A percentile compares a stretch with the other conserved stretches of the same genome.
These are phyloP conservation scores for Drosophila takahashii DNA, from an alignment of 1,140 invertebrate species.

Conservation along the genomic window DNA sequence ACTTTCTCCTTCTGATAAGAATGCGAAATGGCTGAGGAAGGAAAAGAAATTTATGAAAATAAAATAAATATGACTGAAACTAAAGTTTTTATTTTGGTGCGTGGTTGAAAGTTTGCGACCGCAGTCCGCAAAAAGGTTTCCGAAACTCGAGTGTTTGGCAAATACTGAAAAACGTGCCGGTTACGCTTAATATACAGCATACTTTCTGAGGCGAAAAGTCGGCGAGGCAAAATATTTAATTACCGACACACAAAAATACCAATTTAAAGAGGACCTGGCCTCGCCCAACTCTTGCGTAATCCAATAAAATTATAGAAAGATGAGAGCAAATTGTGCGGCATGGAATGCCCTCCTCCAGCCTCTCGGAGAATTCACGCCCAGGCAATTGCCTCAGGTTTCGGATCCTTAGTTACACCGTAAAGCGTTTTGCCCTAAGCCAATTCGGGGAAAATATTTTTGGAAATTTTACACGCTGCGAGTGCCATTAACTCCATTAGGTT, in stretches of 20 bases:
- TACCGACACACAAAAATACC: constrained; percentile 42
- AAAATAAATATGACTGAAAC: constrained; percentile 65
- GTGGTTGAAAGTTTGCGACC: constrained; percentile 40
- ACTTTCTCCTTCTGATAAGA: constrained; percentile 58
- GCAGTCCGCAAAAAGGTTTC: constrained; percentile 39
- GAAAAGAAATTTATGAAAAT: constrained; percentile 67
- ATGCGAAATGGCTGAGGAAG: constrained; percentile 61
- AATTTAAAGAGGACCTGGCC: constrained; percentile 32
- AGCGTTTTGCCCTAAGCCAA: constrained; percentile 21
- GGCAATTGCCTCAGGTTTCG: constrained; percentile 3
- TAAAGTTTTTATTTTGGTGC: constrained; percentile 60
- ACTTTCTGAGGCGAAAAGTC: constrained; percentile 7
- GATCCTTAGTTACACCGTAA: neutral
- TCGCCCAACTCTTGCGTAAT: constrained; percentile 24
- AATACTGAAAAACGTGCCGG: constrained; percentile 51
- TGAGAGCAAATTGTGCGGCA: constrained; percentile 48
- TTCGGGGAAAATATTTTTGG: constrained; percentile 59
- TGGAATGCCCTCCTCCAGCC: neutral
- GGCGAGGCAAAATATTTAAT: constrained; percentile 43
- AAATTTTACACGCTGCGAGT: constrained; percentile 60
- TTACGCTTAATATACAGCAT: constrained; percentile 23
- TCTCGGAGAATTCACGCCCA: constrained; percentile 8
- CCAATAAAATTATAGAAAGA: constrained; percentile 55
- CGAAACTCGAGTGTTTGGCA: constrained; percentile 54
- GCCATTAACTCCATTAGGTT: constrained; percentile 69